Base-by-base conservation (phyloP, 2,113 vertebrate genomes). In the Cyanistes caeruleus region DNA sequence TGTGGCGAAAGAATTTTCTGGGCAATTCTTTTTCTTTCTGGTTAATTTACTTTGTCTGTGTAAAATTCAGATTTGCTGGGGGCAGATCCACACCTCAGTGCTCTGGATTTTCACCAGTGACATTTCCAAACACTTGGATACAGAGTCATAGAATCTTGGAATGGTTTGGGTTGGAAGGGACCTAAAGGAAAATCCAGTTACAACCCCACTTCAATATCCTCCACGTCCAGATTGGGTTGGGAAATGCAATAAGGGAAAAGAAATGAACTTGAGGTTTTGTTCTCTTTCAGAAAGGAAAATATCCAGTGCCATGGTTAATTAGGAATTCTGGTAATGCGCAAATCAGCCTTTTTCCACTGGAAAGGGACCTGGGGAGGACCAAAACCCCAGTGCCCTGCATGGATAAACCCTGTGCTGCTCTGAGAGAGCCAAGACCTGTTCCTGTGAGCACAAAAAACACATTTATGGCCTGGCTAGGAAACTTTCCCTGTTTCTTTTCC, bases 21-120 rank as follows among this genome's bases (percentile, higher is more conserved):
- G 93, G 88, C 87, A 91, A 96, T 97, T 96, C 78, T 95, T 97
- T 95, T 81, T 94, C 95, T 96, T 96, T 91, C 97, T 93, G 96
- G 94, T 95, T 96, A 89, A 95, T 97, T 97, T 84, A 48, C 81
- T 94, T 96, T 86, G 79, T 84, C 84, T 2, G 2, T 31, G 65
- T 64, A 43, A 96, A 80, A 84, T 46, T 48, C 76, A 46, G 89
- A 70, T 35, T 30, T 79, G 69, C 20, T 43, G 79, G 75, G 76
- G 51, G 19, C 23, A 69, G 31, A 83, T 49, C 70, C 82, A 91
- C 65, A 37, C 7, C 69, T n/a, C 11, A 1, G 7, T 2, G 7
- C 10, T 60, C 13, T 46, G 81, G 41, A 24, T 91, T 80, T 76
- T n/a, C 78, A 59, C 35, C 49, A 14, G 1, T 1, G 3, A 1